Evolutionary conservation across 2,888 invertebrate genomes (phyloP).

Genomic region (Dasypogon diadema): DNA sequence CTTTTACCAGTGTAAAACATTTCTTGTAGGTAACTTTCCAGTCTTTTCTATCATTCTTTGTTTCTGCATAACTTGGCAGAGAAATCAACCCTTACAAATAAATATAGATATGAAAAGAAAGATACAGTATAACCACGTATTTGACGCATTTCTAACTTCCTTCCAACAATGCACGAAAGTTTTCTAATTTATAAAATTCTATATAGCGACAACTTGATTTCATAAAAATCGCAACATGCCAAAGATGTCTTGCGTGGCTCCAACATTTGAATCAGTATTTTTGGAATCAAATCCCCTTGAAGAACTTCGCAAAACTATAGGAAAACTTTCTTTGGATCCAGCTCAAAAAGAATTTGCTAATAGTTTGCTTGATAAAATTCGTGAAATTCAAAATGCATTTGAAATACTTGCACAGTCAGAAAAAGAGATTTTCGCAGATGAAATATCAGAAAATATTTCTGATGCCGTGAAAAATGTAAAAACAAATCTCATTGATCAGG

Average conservation of each 20-base stretch:
- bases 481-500: constrained; percentile 7
- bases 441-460: constrained; percentile 32
- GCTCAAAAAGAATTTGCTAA: constrained; percentile 8
- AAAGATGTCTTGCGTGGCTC: constrained; percentile 18
- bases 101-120: too few relatives aligned
- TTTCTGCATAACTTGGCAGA: too few relatives aligned
- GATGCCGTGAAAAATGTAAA: constrained; percentile 17
- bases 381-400: constrained; percentile 31
- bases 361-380: constrained; percentile 12
- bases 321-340: constrained; percentile 13
- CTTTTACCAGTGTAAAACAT: too few relatives aligned
- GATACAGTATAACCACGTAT: too few relatives aligned
- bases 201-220: too few relatives aligned
- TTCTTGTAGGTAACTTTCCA: too few relatives aligned
- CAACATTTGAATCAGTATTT: constrained; percentile 27
- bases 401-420: constrained; percentile 40
- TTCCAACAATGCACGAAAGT: too few relatives aligned
- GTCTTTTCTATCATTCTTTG: too few relatives aligned
- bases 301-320: constrained; percentile 14
- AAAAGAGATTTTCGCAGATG: constrained; percentile 41
- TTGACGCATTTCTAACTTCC: too few relatives aligned
- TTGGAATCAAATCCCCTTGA: constrained; percentile 35
- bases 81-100: too few relatives aligned
- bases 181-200: too few relatives aligned
- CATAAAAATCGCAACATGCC: too few relatives aligned